Evolutionary conservation across 1,140 invertebrate species (phyloP).

Genomic region (Eriosoma lanigerum): DNA sequence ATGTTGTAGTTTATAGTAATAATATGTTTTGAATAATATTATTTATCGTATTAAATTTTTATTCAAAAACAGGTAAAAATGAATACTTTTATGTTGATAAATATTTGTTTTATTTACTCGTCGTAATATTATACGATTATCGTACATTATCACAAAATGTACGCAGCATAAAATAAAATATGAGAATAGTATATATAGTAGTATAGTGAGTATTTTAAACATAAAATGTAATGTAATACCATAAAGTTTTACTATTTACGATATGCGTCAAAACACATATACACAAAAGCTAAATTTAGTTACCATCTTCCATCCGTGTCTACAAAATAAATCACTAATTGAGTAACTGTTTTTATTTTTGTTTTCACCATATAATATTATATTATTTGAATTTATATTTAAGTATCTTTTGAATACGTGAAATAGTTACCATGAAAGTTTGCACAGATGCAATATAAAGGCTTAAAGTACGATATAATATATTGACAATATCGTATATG

Average conservation of each 20-base stretch:
- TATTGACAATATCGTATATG: no score
- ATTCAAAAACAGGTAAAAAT: not conserved
- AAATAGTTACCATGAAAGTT: not conserved
- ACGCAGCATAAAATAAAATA: not conserved
- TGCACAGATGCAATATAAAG: not conserved
- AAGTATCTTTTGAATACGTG: not conserved
- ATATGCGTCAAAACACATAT: not conserved
- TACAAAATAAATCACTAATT: conserved; percentile 5
- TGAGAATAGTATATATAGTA: not conserved
- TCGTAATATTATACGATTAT: no score
- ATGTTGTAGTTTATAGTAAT: no score
- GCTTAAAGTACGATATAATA: no score
- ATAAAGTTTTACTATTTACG: not conserved
- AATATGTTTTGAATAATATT: no score
- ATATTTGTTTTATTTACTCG: no score
- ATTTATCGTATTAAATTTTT: not conserved
- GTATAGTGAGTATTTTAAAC: not conserved
- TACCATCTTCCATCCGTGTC: not conserved
- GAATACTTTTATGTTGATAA: not conserved
- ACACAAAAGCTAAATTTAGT: not conserved
- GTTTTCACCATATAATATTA: not conserved
- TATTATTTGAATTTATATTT: not conserved
- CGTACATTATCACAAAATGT: not conserved
- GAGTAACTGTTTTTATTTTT: not conserved
- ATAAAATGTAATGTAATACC: not conserved